Base-by-base conservation (phyloP, 2,113 vertebrate genomes). In the Chaenogobius annularis region DNA sequence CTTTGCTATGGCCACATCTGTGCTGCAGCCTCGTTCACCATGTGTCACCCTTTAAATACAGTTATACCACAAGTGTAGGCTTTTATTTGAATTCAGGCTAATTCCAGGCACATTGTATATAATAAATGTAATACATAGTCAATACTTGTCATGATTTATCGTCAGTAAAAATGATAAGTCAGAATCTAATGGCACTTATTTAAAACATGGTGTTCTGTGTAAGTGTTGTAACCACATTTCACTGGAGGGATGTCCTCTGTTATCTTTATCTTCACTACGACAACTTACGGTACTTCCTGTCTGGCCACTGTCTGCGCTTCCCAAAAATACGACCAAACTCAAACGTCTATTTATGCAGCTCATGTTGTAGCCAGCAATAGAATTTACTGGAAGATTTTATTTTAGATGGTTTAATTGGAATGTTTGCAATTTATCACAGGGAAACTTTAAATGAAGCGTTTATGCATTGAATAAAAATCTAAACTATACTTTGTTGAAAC, bases 1-100 rank as follows among this genome's bases (percentile, higher is more conserved):
- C 10, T 68, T 68, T 68, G 76, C 52, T 72, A 65, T 40, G 37
- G 37, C 37, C 58, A 86, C 69, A 80, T 86, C 59, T 77, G 72
- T 52, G 74, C 67, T 72, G 50, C 62, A 44, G 31, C 17, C 61
- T 31, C 26, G 15, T 35, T 61, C 58, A 35, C 62, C 61, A 74
- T n/a, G 22, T 11, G 46, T 69, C 67, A 69, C 61, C 66, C 47
- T 20, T 1, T 70, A 70, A 64, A 66, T 48, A 26, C 62, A 67
- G 52, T 10, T 56, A 72, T 58, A 59, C 50, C 59, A 47, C n/a
- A 56, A 62, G 13, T 31, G 23, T 10, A 17, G 7, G 31, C 31
- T 19, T 17, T n/a, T 4, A 19, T 5, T 26, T 9, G 13, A 56
- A 23, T 4, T 14, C 5, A 50, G 15, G 47, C 15, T 54, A 20